Base-by-base conservation (phyloP, 2,888 invertebrate genomes). In the Epinotia nisella region DNA sequence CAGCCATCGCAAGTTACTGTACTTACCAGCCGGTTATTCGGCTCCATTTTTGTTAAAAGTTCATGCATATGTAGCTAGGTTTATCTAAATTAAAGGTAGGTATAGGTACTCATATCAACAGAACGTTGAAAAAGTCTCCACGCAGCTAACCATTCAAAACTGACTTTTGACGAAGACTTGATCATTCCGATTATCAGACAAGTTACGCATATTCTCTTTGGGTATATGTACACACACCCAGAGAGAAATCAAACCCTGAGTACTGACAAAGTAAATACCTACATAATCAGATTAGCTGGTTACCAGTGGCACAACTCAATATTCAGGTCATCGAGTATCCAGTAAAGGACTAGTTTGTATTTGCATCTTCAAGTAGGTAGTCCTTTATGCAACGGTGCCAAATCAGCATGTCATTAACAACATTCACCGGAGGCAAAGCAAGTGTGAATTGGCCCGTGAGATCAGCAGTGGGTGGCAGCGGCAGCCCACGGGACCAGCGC, bases 401-500 rank as follows among this genome's bases (percentile, higher is more conserved):
- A 72, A 60, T 74, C 70, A 62, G 55, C 72, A 72, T 72, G 53
- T 60, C 51, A 70, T 70, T 74, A 74, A 21, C 65, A 59, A 60
- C 65, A 66, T 74, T 74, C 60, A 51, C 70, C 78, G 80, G 82
- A 87, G 84, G 84, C 82, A 81, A 81, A 76, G 76, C 82, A 82
- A 87, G 91, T 90, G 89, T 89, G 87, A 91, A 90, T 53, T 59
- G 58, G 59, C 60, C 60, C 35, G 64, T 73, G 73, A 73, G 73
- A 73, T 73, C 73, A 73, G 24, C 69, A 19, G 69, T 69, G 73
- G 68, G 73, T 62, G 68, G 73, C 58, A 29, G 45, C 45, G 49
- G 64, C 72, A 61, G 62, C 72, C 62, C 39, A 51, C 62, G 15
- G 71, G 17, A 35, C 53, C 70, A 21, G 53, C 58, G 17, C 66